Percentiles rank a stretch among this genome's conserved stretches.
phyloP scores from a whole-genome alignment of 2,888 invertebrate species.

The Lepetodrilus schrolli region DNA sequence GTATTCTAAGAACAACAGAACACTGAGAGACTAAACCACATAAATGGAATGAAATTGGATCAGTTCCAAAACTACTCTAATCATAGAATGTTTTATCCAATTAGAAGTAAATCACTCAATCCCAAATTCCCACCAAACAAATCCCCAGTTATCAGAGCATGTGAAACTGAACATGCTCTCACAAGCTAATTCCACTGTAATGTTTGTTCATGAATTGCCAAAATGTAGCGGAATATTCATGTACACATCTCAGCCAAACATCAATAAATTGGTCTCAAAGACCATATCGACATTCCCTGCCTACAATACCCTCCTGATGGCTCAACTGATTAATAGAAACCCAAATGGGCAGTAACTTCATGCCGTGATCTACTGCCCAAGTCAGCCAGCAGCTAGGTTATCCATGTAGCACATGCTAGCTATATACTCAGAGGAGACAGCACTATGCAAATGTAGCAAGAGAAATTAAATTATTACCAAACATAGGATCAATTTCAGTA shows the following conservation, averaged over 20 bases:
- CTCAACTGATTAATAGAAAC: not conserved
- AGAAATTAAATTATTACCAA: no score
- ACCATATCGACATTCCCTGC: not conserved
- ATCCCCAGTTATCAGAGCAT: not conserved
- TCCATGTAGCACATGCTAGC: not conserved
- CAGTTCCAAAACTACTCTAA: no score
- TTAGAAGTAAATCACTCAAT: not conserved
- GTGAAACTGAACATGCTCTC: not conserved
- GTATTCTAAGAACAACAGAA: no score
- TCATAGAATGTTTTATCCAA: not conserved
- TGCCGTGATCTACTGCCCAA: not conserved
- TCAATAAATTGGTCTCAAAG: slow-evolving; percentile 4
- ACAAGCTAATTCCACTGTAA: not conserved
- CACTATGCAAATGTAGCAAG: no score
- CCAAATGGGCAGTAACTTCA: not conserved
- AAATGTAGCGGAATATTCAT: not conserved
- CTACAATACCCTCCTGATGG: not conserved
- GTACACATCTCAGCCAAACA: not conserved
- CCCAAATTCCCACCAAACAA: not conserved
- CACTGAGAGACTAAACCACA: no score
- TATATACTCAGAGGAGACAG: no score
- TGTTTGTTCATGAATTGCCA: not conserved
- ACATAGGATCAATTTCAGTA: no score
- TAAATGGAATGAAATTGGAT: no score
- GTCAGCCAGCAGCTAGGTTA: not conserved